Evolutionary conservation across 2,888 invertebrate species (phyloP).

Genomic region (Petrolisthes cinctipes): DNA sequence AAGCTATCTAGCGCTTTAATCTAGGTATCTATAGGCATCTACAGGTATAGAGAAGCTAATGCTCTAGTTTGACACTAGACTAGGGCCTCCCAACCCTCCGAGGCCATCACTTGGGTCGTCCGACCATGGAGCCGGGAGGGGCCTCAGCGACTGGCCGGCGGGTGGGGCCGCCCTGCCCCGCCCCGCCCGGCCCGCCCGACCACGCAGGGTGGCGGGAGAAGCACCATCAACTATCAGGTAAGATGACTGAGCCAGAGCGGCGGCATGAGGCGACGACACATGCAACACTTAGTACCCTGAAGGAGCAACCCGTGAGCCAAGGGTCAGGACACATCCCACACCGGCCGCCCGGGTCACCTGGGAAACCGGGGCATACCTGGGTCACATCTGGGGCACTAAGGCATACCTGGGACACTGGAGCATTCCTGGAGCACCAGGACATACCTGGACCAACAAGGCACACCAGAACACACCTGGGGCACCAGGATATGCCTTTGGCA

Average conservation of each 20-base stretch:
- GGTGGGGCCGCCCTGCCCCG: conserved; percentile 43
- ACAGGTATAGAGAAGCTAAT: conserved; percentile 64
- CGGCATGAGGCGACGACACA: conserved; percentile 62
- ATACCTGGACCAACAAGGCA: background rate
- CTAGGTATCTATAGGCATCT: conserved; percentile 65
- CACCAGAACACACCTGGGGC: background rate
- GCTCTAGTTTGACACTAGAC: conserved; percentile 63
- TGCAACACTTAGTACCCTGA: conserved; percentile 65
- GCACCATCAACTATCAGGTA: conserved; percentile 61
- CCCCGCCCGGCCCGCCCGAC: conserved; percentile 51
- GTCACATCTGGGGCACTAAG: background rate
- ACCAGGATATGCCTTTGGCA: background rate
- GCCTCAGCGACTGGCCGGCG: conserved; percentile 53
- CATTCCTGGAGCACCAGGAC: background rate
- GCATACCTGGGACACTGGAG: background rate
- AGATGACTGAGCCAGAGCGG: conserved; percentile 58
- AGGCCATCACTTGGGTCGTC: conserved; percentile 63
- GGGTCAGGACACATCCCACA: conserved; percentile 59
- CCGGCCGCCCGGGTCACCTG: conserved; percentile 15
- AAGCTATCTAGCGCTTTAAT: conserved; percentile 65
- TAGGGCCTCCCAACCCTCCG: conserved; percentile 58
- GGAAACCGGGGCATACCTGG: conserved; percentile 10
- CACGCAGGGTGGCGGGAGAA: conserved; percentile 57
- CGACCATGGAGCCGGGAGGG: conserved; percentile 59
- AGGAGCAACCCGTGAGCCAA: conserved; percentile 64